Conservation (phyloP, 2,888 invertebrate genomes). For the Caenorhabditis imperialis region DNA sequence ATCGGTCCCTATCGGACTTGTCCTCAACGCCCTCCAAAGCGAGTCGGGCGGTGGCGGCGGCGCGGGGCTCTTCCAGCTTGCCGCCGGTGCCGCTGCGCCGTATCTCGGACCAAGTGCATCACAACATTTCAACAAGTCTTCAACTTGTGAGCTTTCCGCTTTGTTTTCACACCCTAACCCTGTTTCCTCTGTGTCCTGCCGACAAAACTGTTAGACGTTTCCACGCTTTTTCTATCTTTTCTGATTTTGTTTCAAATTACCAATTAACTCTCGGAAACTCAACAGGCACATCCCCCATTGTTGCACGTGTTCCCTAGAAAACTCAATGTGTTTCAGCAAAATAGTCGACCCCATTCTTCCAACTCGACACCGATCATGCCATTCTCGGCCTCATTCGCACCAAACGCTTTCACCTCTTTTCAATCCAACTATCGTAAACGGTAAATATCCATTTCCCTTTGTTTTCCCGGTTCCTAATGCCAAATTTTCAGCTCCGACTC, state of each 20-base stretch:
- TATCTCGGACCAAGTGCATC: slow-evolving; percentile 23
- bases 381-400: not conserved
- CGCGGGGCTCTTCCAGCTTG: slow-evolving; percentile 25
- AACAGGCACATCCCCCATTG: no score
- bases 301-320: no score
- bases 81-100: slow-evolving; percentile 28
- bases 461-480: not conserved
- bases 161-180: not conserved
- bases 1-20: slow-evolving; percentile 32
- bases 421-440: slow-evolving; percentile 25
- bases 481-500: slow-evolving; percentile 31
- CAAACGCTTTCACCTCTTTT: not conserved
- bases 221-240: no score
- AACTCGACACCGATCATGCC: slow-evolving; percentile 22
- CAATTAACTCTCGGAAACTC: no score
- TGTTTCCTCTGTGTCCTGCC: no score
- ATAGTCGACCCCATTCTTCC: slow-evolving; percentile 16
- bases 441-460: not conserved
- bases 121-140: slow-evolving; percentile 8
- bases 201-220: no score
- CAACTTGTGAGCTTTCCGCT: slow-evolving; percentile 36
- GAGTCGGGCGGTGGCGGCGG: slow-evolving; percentile 14
- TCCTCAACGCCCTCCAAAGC: slow-evolving; percentile 41
- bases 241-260: no score
- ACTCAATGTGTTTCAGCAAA: slow-evolving; percentile 7